Percentiles rank a stretch among this genome's conserved stretches.
phyloP scores from a whole-genome alignment of 2,797 vertebrate species.

The Parauchenoglanis punctatus region DNA sequence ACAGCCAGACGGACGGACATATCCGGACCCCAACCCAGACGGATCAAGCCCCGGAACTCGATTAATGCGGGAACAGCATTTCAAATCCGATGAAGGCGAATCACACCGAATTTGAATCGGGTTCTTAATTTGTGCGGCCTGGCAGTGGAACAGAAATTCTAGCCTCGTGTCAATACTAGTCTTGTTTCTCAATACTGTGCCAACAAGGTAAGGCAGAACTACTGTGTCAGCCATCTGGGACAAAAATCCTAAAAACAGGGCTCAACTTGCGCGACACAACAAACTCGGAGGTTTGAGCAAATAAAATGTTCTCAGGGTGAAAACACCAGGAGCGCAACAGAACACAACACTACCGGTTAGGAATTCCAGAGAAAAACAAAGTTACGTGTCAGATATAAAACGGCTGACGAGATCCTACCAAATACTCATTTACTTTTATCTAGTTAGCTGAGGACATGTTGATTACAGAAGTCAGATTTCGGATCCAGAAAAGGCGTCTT shows the following conservation, averaged over 20 bases:
- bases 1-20: conserved; percentile 1
- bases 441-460: conserved; percentile 6
- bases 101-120: background rate
- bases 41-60: background rate
- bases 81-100: background rate
- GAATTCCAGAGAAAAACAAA: background rate
- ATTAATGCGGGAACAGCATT: background rate
- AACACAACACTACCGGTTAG: background rate
- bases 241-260: background rate
- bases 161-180: background rate
- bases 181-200: conserved; percentile 17
- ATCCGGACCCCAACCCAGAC: background rate
- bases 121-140: conserved; percentile 12
- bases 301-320: background rate
- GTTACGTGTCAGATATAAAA: background rate
- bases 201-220: conserved; percentile 49
- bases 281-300: conserved; percentile 13
- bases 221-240: conserved; percentile 27
- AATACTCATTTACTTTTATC: background rate
- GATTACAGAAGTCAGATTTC: background rate
- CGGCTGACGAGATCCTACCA: conserved; percentile 8
- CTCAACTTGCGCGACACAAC: background rate
- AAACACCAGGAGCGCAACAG: background rate
- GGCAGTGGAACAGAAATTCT: conserved; percentile 21
- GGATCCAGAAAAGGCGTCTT: background rate